Evolutionary conservation across 1,140 invertebrate genomes (phyloP).

Genomic region (Arion vulgaris): DNA sequence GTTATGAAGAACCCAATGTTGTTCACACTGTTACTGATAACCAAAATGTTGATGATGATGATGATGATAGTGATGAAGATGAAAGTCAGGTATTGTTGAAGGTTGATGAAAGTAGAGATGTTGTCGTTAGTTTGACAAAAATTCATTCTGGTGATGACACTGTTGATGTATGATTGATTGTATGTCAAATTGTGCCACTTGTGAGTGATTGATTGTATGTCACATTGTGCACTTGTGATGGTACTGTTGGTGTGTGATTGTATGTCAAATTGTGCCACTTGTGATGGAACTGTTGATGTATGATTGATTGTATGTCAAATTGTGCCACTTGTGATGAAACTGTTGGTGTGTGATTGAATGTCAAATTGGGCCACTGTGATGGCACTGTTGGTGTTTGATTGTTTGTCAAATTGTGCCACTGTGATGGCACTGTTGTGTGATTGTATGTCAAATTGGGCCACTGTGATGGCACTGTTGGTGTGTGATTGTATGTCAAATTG

Average conservation of each 20-base stretch:
- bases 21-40: background rate
- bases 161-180: background rate
- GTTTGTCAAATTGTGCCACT: too few relatives aligned
- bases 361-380: too few relatives aligned
- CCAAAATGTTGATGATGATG: slow-evolving; percentile 72
- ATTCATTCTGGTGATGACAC: background rate
- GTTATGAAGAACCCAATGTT: background rate
- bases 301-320: too few relatives aligned
- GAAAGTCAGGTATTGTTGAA: background rate
- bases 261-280: too few relatives aligned
- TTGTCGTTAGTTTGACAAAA: background rate
- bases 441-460: too few relatives aligned
- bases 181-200: too few relatives aligned
- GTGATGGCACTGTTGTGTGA: too few relatives aligned
- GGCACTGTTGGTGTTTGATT: background rate
- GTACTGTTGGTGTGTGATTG: background rate
- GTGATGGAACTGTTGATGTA: too few relatives aligned
- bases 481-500: too few relatives aligned
- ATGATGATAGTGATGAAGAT: slow-evolving; percentile 60
- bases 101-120: background rate
- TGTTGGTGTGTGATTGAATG: too few relatives aligned
- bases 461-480: background rate
- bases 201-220: too few relatives aligned
- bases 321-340: too few relatives aligned
- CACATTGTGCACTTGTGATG: background rate